A percentile compares a stretch with the other conserved stretches of the same genome.
These are phyloP conservation scores for Hololepta plana DNA, from an alignment of 2,888 invertebrate genomes.

Conservation along the genomic window DNA sequence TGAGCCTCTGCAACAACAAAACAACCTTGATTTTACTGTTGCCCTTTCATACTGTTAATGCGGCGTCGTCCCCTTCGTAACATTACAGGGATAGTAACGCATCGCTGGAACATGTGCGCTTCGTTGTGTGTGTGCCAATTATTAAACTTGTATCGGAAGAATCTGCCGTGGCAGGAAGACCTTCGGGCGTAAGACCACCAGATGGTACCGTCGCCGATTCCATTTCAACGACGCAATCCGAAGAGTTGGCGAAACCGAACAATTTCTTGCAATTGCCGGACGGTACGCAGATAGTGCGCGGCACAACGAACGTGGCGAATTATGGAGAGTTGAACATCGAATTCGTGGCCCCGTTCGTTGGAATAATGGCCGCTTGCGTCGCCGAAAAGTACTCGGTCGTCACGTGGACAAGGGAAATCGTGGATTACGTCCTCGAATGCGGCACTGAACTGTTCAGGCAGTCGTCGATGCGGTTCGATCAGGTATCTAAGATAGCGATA, in stretches of 20 bases:
- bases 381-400: constrained; percentile 38
- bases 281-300: constrained; percentile 37
- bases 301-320: constrained; percentile 25
- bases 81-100: too few species aligned
- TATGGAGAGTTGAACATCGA: constrained; percentile 13
- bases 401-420: constrained; percentile 40
- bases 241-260: constrained; percentile 35
- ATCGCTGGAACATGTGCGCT: too few species aligned
- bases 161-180: constrained; percentile 1
- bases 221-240: constrained; percentile 15
- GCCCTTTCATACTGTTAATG: too few species aligned
- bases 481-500: constrained; percentile 36
- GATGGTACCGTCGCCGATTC: background rate
- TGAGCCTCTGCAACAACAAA: too few species aligned
- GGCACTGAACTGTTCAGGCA: constrained; percentile 25
- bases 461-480: constrained; percentile 18
- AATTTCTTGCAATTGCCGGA: constrained; percentile 43
- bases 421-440: constrained; percentile 38
- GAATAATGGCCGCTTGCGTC: constrained; percentile 40
- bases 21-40: too few species aligned
- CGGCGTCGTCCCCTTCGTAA: too few species aligned
- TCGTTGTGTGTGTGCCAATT: too few species aligned
- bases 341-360: constrained; percentile 31
- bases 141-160: too few species aligned
- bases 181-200: background rate